Base-by-base conservation (phyloP, 2,888 invertebrate genomes). In the Tyria jacobaeae region DNA sequence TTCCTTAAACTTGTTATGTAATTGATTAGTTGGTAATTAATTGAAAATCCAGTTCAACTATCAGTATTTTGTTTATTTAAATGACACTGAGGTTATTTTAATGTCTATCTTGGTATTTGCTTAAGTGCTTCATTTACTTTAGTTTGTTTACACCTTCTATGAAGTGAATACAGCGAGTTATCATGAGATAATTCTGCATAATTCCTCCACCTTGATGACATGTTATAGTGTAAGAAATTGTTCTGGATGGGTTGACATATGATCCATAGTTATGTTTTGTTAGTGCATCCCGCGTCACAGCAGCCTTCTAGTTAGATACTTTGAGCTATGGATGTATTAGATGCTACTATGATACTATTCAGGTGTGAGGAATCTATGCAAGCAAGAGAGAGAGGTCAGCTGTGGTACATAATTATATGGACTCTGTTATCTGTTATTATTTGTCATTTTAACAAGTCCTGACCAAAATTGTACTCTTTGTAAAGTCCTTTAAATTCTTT, bases 211-310 rank as follows among this genome's bases (percentile, higher is more conserved):
- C 83, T 78, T 76, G 76, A 77, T 73, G 70, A 76, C 71, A 79
- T 73, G 75, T 64, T 63, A 73, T 64, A 59, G 59, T 73, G 62
- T 76, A 66, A 86, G 91, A 91, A 91, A 92, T 91, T 90, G 92
- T 92, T 92, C 91, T 91, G 92, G 91, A 91, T 87, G 81, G 81
- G 81, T 83, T 84, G 83, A 83, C 86, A 82, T 86, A 83, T 83
- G 82, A 73, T 76, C 77, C 77, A 80, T 86, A 81, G 79, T 79
- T 80, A 81, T 83, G 81, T 82, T 86, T 86, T 89, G 89, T 87
- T 90, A 90, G 90, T 90, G 90, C 90, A 91, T 89, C 89, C 82
- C 80, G 84, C 84, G 83, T 86, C 86, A 83, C 83, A 82, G 83
- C 87, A 86, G 88, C 83, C 90, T 89, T 56, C 86, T 80, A 78